Percentiles rank a stretch among this genome's conserved stretches.
Evolutionary conservation across 2,797 vertebrate genomes (phyloP).

Genomic region (Premnoplex brunnescens): DNA sequence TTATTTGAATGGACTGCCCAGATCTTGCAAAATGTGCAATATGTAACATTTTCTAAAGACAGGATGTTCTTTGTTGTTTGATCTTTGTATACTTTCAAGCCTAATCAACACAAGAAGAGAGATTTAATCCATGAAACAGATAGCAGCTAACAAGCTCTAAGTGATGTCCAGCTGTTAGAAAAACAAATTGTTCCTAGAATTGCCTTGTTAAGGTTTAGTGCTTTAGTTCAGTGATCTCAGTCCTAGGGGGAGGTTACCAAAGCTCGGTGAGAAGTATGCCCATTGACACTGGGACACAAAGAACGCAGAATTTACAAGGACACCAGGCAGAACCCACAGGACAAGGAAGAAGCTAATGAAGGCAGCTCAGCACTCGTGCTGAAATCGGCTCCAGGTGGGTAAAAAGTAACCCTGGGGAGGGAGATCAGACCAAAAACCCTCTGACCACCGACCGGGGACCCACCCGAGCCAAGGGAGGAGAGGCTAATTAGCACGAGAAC

Average conservation of each 20-base stretch:
- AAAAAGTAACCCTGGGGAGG: neutral
- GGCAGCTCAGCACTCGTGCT: neutral
- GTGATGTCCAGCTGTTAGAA: neutral
- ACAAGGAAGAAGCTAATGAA: neutral
- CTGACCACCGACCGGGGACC: neutral
- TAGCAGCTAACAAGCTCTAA: neutral
- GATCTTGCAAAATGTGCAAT: neutral
- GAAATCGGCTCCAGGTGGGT: neutral
- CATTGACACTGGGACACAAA: neutral
- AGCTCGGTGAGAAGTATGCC: neutral
- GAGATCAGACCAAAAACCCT: too few relatives aligned
- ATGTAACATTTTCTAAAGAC: neutral
- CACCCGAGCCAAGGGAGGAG: neutral
- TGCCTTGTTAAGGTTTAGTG: neutral
- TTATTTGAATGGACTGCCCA: neutral
- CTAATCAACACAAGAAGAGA: neutral
- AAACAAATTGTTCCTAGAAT: neutral
- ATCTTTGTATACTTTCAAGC: neutral
- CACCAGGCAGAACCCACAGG: neutral
- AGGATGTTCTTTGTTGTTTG: neutral
- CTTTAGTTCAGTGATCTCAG: neutral
- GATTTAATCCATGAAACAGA: neutral
- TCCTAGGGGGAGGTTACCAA: neutral
- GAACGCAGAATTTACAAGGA: neutral
- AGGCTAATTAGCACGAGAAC: fast-evolving